Percentiles rank a stretch among this genome's conserved stretches.
Evolutionary conservation across 2,797 vertebrate species (phyloP).

Genomic region (Melanotaenia maccullochi): DNA sequence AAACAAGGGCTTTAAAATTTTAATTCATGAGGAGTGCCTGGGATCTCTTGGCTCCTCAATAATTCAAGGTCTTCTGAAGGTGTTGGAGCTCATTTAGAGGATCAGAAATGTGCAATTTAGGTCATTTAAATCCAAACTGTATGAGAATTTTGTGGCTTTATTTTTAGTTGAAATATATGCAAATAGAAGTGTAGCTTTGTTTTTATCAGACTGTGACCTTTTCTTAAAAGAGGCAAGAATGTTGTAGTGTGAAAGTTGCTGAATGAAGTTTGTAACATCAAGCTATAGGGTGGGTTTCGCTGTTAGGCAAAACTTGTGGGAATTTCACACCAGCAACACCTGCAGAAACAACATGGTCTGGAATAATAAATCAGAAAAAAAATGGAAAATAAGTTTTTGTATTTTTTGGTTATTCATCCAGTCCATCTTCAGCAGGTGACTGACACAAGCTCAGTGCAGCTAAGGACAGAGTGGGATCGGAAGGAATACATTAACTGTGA

Average conservation of each 20-base stretch:
- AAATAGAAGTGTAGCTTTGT: background rate
- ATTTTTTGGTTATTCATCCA: background rate
- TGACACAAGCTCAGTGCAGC: conserved; percentile 6
- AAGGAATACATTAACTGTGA: conserved; percentile 20
- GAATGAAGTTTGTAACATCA: conserved; percentile 24
- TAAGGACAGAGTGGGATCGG: background rate
- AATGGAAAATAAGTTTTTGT: background rate
- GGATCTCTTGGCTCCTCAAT: conserved; percentile 74
- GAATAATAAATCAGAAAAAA: conserved; percentile 6
- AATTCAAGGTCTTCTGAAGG: conserved; percentile 75
- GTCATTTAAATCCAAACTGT: conserved; percentile 49
- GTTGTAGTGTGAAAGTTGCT: conserved; percentile 18
- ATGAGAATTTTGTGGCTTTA: conserved; percentile 19
- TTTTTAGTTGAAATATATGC: conserved; percentile 28
- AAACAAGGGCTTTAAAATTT: conserved; percentile 74
- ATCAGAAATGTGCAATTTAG: conserved; percentile 59
- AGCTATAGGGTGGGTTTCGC: background rate
- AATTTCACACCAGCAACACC: conserved; percentile 3
- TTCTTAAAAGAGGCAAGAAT: conserved; percentile 10
- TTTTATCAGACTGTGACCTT: conserved; percentile 8
- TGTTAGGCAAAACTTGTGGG: background rate
- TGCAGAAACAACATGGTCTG: conserved; percentile 3
- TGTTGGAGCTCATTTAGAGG: conserved; percentile 69
- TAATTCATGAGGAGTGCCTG: conserved; percentile 71
- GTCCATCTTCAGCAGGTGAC: background rate